Percentiles rank a stretch among this genome's conserved stretches.
Conservation (phyloP, 2,888 invertebrate species). For the Zaprionus obscuricornis region DNA sequence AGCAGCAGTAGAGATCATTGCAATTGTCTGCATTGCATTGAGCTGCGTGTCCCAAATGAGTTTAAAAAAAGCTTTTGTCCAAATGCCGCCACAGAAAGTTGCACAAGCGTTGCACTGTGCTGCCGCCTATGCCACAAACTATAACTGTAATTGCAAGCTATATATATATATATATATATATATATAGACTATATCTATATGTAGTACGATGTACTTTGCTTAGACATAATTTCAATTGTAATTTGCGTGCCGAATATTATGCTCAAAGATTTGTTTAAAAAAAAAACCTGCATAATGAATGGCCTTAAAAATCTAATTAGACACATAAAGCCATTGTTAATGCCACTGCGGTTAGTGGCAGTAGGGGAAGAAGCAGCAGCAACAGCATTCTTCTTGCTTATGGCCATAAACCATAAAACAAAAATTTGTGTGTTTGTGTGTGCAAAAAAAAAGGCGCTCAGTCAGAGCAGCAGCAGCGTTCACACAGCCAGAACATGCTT, state of each 20-base stretch:
- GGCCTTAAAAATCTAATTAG: constrained; percentile 70
- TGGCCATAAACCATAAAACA: constrained; percentile 48
- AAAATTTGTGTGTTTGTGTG: too few relatives aligned
- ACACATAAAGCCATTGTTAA: constrained; percentile 21
- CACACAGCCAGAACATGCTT: constrained; percentile 19
- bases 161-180: constrained; percentile 14
- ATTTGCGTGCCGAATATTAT: constrained; percentile 47
- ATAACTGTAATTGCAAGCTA: not conserved
- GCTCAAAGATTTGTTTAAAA: constrained; percentile 3
- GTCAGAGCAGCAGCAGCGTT: not conserved
- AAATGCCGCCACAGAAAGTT: constrained; percentile 46
- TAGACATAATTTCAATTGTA: constrained; percentile 23
- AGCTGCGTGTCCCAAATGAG: constrained; percentile 43
- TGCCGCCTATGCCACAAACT: not conserved
- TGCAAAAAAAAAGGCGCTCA: not conserved
- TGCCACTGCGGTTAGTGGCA: too few relatives aligned
- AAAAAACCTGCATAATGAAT: constrained; percentile 52
- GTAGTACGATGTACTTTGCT: constrained; percentile 9
- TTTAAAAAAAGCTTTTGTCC: constrained; percentile 31
- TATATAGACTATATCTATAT: constrained; percentile 8
- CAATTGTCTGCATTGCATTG: constrained; percentile 38
- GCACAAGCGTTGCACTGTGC: constrained; percentile 33
- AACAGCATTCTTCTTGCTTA: constrained; percentile 42
- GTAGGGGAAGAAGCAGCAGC: too few relatives aligned
- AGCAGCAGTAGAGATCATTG: not conserved